Conservation (phyloP, 2,888 invertebrate genomes). For the Melipona bicolor region DNA sequence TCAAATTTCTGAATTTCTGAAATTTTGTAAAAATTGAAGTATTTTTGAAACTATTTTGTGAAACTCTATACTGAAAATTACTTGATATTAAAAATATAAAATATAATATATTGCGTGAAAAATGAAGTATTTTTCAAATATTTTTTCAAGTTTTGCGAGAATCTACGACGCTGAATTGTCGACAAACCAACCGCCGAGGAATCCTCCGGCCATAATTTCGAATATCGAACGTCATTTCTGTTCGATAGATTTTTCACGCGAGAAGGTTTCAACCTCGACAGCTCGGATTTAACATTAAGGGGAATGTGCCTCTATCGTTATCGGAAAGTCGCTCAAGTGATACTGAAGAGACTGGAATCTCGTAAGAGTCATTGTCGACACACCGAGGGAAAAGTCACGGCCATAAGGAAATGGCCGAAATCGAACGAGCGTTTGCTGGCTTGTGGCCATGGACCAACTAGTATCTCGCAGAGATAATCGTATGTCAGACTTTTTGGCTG, state of each 20-base stretch:
- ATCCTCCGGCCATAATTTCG: constrained; percentile 3
- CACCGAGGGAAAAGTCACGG: neutral
- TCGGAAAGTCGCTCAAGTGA: neutral
- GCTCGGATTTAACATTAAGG: neutral
- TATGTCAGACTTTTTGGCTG: constrained; percentile 11
- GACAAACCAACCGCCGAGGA: neutral
- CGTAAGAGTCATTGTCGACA: neutral
- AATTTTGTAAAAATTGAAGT: too few species aligned
- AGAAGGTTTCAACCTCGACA: neutral
- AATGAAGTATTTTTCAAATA: too few species aligned
- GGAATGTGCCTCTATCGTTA: neutral
- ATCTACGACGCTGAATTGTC: too few species aligned
- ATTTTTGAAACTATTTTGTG: too few species aligned
- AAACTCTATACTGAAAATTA: too few species aligned
- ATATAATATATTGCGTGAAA: too few species aligned
- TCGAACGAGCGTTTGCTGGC: constrained; percentile 18
- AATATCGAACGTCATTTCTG: neutral
- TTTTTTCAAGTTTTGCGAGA: too few species aligned
- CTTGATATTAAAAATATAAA: too few species aligned
- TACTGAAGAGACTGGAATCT: neutral
- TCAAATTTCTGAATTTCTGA: too few species aligned
- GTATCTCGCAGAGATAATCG: constrained; percentile 15
- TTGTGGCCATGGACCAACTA: constrained; percentile 11
- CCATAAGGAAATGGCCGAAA: neutral
- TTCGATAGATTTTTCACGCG: constrained; percentile 1